Evolutionary conservation across 2,888 invertebrate species (phyloP).

Genomic region (Psylliodes chrysocephalus): DNA sequence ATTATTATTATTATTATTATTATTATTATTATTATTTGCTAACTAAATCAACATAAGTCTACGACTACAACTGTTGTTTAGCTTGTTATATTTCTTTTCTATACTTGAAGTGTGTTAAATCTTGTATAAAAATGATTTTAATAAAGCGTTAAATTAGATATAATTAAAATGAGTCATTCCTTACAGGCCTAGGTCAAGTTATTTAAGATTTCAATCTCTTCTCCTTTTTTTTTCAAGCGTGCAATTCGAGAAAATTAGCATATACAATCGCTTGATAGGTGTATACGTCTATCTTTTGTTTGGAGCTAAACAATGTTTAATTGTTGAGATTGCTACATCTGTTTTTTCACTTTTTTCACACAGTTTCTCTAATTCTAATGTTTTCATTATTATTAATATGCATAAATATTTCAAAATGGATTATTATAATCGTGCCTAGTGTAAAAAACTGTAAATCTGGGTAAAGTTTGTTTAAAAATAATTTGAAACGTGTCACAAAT

Average conservation of each 20-base stretch:
- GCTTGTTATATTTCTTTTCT: too few species aligned
- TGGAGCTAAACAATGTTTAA: conserved; percentile 28
- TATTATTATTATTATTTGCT: too few species aligned
- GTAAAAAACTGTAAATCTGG: too few species aligned
- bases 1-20: too few species aligned
- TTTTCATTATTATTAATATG: not conserved
- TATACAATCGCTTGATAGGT: conserved; percentile 12
- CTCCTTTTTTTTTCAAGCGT: not conserved
- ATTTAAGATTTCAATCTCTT: conserved; percentile 18
- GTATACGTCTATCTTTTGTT: conserved; percentile 26
- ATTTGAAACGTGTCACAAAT: too few species aligned
- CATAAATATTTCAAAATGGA: not conserved
- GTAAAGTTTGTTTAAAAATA: too few species aligned
- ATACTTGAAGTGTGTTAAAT: too few species aligned
- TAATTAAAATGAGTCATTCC: not conserved
- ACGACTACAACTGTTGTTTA: too few species aligned
- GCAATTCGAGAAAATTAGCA: conserved; percentile 16
- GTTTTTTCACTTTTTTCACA: conserved; percentile 27
- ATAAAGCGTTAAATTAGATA: not conserved
- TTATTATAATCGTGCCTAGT: too few species aligned
- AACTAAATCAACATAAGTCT: too few species aligned
- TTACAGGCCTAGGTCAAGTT: conserved; percentile 9
- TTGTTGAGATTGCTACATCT: conserved; percentile 24
- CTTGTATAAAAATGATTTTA: not conserved
- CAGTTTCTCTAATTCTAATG: conserved; percentile 24